Conservation (phyloP, 2,797 vertebrate genomes). For the Spinus olivaceus region DNA sequence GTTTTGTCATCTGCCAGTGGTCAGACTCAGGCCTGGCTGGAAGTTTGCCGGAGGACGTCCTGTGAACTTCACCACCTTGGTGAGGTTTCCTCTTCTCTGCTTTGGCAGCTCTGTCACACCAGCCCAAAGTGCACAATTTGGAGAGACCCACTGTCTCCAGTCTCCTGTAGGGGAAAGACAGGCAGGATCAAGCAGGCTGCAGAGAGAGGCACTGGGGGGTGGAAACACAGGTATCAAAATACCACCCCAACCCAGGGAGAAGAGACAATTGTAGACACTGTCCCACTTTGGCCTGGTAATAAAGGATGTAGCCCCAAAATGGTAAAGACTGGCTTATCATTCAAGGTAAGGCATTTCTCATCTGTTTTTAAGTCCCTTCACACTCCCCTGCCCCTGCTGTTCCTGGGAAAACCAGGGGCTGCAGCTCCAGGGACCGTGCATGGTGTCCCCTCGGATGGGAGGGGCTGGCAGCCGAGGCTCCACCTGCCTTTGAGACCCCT, state of each 20-base stretch:
- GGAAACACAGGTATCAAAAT: background rate
- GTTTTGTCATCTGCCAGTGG: background rate
- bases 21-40: background rate
- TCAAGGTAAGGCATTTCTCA: background rate
- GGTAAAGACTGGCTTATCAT: background rate
- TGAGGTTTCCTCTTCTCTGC: background rate
- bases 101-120: conserved; percentile 72
- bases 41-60: background rate
- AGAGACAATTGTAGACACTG: no score
- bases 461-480: background rate
- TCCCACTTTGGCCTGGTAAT: background rate
- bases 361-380: background rate
- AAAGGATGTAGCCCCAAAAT: background rate
- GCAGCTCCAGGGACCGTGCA: rapidly evolving
- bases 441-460: rapidly evolving
- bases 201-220: background rate
- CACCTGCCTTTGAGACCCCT: background rate
- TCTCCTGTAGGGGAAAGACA: conserved; percentile 70
- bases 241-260: background rate
- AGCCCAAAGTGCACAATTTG: conserved; percentile 86
- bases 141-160: conserved; percentile 66
- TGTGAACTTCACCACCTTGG: rapidly evolving
- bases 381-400: rapidly evolving
- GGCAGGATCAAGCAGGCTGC: background rate
- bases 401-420: background rate